Evolutionary conservation across 2,797 vertebrate genomes (phyloP), one percentile per base, ranked within the genome.

Genomic region (Cyprinodon diabolis): DNA sequence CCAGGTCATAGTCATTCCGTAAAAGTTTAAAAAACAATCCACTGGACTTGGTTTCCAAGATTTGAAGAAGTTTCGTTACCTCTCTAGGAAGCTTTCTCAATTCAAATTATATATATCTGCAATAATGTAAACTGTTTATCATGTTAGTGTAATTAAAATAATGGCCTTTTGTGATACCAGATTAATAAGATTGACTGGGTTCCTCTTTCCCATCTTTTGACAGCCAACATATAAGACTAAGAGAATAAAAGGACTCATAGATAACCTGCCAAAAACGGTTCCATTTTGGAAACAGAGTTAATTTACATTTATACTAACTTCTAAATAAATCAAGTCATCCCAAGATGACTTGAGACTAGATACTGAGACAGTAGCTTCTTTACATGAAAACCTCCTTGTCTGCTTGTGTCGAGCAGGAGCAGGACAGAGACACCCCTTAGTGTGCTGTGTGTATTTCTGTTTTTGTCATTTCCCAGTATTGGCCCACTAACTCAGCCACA

Each of bases 401-500:
- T 78, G 71, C 67, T 48, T 35, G 72, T 57, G 68, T 74, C 79
- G 78, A 88, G 78, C 74, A 76, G 83, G 72, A 62, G 71, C 76
- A 78, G 83, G 71, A 55, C 76, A 80, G 52, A 81, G 75, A 83
- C 81, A 76, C 84, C 74, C 76, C 77, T 80, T 49, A 51, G 82
- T 77, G 47, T 45, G 52, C 11, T 58, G 15, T 77, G 72, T 71
- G 30, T 70, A 19, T 63, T 58, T 69, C 45, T n/a, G 35, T 67
- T 71, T 68, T 77, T 65, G 65, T 76, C 58, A 51, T 47, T 66
- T 52, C 48, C 54, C 35, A 72, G 75, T 74, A 71, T 69, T 89
- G 87, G 89, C 81, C 6, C 75, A 69, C 79, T n/a, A 6, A 69
- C 60, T 71, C 52, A 80, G 83, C 90, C 89, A 89, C 90, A 91